Conservation (phyloP, 2,888 invertebrate species). For the Argyresthia albistria region DNA sequence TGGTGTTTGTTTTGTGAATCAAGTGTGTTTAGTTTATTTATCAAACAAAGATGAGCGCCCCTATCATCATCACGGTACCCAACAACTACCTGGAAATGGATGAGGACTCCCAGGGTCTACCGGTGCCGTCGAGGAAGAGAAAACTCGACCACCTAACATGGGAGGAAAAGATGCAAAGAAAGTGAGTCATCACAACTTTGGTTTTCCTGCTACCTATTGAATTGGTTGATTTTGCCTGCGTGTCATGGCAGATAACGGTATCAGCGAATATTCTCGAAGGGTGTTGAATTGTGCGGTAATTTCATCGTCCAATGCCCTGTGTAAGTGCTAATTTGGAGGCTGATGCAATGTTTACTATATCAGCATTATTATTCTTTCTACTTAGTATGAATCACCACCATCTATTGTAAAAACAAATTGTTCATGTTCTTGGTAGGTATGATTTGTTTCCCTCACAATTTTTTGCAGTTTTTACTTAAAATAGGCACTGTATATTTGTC, state of each 20-base stretch:
- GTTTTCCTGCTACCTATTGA: too few relatives aligned
- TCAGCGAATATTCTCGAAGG: neutral
- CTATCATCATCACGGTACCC: conserved; percentile 65
- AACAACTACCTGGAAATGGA: conserved; percentile 58
- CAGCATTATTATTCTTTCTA: neutral
- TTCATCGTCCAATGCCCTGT: too few relatives aligned
- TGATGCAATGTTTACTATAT: neutral
- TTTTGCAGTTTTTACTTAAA: too few relatives aligned
- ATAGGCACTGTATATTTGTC: neutral
- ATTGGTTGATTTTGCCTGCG: conserved; percentile 25
- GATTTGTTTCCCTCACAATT: too few relatives aligned
- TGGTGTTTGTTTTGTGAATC: conserved; percentile 24
- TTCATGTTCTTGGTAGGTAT: too few relatives aligned
- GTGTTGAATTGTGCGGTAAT: neutral
- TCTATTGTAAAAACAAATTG: too few relatives aligned
- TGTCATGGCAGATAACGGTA: conserved; percentile 21
- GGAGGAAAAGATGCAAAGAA: conserved; percentile 90
- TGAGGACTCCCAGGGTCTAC: conserved; percentile 37
- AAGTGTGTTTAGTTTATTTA: conserved; percentile 8
- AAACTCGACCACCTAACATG: conserved; percentile 86
- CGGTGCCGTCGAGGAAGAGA: conserved; percentile 72
- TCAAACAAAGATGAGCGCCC: conserved; percentile 50
- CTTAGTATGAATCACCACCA: too few relatives aligned
- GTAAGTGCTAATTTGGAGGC: too few relatives aligned
- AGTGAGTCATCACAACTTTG: conserved; percentile 71